A percentile compares a stretch with the other conserved stretches of the same genome.
Conservation (phyloP, 2,888 invertebrate genomes). For the Cephus nigrinus region DNA sequence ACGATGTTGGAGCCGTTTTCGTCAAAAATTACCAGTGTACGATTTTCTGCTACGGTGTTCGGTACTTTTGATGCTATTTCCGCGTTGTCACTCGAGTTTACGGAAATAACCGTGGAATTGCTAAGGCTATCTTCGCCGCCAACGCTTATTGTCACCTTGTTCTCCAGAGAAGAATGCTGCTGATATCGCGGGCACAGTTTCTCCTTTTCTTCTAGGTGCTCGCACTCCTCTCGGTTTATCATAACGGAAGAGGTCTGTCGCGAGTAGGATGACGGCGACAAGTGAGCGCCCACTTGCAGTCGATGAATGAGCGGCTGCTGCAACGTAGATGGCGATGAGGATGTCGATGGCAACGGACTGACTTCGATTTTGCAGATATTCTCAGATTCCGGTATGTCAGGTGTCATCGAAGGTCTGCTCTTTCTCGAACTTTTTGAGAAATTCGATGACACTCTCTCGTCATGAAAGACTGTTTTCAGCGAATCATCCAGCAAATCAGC, state of each 20-base stretch:
- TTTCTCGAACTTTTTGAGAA: no score
- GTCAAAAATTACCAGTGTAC: conserved; percentile 62
- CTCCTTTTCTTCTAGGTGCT: neutral
- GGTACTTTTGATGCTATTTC: conserved; percentile 7
- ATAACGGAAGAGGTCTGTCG: conserved; percentile 75
- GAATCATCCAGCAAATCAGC: neutral
- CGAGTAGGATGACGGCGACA: conserved; percentile 14
- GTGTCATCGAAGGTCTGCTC: neutral
- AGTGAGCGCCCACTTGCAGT: conserved; percentile 52
- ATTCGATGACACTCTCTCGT: neutral
- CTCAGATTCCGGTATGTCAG: conserved; percentile 39
- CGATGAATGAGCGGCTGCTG: conserved; percentile 58
- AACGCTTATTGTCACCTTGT: conserved; percentile 68
- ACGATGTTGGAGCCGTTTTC: conserved; percentile 62
- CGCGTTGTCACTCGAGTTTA: conserved; percentile 45
- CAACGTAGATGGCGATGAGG: neutral
- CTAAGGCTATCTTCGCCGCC: conserved; percentile 61
- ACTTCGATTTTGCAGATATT: conserved; percentile 61
- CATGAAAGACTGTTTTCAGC: neutral
- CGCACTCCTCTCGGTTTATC: conserved; percentile 78
- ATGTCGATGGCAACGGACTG: conserved; percentile 34
- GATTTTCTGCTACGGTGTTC: conserved; percentile 32
- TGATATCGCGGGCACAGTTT: no score
- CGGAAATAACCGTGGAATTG: conserved; percentile 62
- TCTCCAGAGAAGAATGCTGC: conserved; percentile 36